Percentiles rank a stretch among this genome's conserved stretches.
Evolutionary conservation across 1,140 invertebrate genomes (phyloP).

Genomic region (Pristionchus pacificus): DNA sequence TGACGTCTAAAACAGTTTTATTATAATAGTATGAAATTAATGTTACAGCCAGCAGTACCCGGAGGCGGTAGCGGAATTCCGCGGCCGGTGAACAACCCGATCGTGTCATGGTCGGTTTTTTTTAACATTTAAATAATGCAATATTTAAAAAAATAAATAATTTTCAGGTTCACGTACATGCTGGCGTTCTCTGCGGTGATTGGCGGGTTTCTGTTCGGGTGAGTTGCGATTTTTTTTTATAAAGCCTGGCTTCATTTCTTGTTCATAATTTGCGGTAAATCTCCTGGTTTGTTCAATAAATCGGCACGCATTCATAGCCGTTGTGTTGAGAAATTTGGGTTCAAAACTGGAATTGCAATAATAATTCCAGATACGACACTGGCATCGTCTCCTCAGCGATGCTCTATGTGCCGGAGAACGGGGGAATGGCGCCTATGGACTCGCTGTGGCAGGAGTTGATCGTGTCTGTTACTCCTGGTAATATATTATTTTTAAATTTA

Average conservation of each 20-base stretch:
- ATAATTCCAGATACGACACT: slow-evolving; percentile 63
- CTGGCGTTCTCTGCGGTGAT: slow-evolving; percentile 63
- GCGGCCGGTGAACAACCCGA: background rate
- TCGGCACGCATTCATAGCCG: background rate
- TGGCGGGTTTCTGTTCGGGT: slow-evolving; percentile 68
- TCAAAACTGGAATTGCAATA: background rate
- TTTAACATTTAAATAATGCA: no score
- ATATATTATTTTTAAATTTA: slow-evolving; percentile 14
- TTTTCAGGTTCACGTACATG: slow-evolving; percentile 61
- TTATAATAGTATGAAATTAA: no score
- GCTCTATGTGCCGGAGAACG: slow-evolving; percentile 60
- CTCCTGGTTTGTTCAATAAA: no score
- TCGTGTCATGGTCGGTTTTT: background rate
- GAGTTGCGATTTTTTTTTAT: background rate
- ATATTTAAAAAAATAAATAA: no score
- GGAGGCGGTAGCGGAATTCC: background rate
- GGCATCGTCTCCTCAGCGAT: slow-evolving; percentile 69
- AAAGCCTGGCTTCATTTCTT: background rate
- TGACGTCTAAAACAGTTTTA: no score
- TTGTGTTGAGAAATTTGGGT: background rate
- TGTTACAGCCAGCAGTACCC: no score
- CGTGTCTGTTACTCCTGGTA: slow-evolving; percentile 51
- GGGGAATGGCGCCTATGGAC: slow-evolving; percentile 35
- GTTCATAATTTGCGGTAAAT: background rate
- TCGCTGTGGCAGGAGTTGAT: slow-evolving; percentile 35